A percentile compares a stretch with the other conserved stretches of the same genome.
phyloP scores from a whole-genome alignment of 2,888 invertebrate species.

The Beris chalybata region DNA sequence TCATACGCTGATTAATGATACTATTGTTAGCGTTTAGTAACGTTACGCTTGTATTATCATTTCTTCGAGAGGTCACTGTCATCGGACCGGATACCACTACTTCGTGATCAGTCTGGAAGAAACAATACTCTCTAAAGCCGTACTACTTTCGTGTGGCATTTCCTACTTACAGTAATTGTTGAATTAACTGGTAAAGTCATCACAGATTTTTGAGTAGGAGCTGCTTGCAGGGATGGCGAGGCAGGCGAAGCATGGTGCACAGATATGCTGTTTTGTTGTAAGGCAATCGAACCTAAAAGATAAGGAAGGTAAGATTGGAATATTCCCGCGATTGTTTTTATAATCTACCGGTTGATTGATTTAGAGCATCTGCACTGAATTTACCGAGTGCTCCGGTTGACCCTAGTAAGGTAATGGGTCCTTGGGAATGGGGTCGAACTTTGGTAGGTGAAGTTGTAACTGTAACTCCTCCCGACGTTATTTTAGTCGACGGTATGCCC shows the following conservation, averaged over 20 bases:
- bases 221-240: slow-evolving; percentile 46
- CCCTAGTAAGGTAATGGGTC: slow-evolving; percentile 57
- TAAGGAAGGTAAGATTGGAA: not conserved
- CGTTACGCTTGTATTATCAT: slow-evolving; percentile 78
- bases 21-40: slow-evolving; percentile 64
- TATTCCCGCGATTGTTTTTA: not conserved
- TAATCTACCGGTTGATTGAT: slow-evolving; percentile 52
- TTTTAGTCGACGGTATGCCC: slow-evolving; percentile 58
- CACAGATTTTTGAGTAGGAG: slow-evolving; percentile 53
- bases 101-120: slow-evolving; percentile 47
- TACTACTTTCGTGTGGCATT: too few species aligned
- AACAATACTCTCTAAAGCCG: not conserved
- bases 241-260: slow-evolving; percentile 56
- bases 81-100: slow-evolving; percentile 65
- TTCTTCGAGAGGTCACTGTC: slow-evolving; percentile 65
- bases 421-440: slow-evolving; percentile 60
- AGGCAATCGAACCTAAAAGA: slow-evolving; percentile 50
- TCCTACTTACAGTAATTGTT: slow-evolving; percentile 40
- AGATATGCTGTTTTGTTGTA: slow-evolving; percentile 53
- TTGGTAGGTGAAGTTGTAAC: slow-evolving; percentile 64
- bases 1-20: slow-evolving; percentile 66
- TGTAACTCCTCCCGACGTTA: slow-evolving; percentile 63
- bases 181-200: slow-evolving; percentile 53
- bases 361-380: slow-evolving; percentile 55
- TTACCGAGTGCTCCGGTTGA: slow-evolving; percentile 54